phyloP scores from a whole-genome alignment of 2,888 invertebrate genomes.

The Cephonodes hylas region DNA sequence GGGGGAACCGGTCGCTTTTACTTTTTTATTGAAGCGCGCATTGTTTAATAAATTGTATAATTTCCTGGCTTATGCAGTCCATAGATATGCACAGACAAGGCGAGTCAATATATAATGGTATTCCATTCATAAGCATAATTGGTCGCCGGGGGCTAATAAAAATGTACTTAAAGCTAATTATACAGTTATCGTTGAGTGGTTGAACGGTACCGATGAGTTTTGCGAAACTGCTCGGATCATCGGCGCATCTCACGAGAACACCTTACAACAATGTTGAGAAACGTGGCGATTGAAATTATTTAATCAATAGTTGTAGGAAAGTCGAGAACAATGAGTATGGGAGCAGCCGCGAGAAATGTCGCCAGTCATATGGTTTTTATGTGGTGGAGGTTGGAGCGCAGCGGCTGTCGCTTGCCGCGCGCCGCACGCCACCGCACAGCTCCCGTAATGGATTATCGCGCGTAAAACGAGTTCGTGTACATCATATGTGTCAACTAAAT shows the following conservation, averaged over 20 bases:
- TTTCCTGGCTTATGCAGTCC: conserved; percentile 40
- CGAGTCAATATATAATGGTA: conserved; percentile 54
- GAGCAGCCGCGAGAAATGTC: conserved; percentile 61
- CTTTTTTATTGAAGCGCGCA: conserved; percentile 50
- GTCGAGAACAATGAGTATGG: conserved; percentile 70
- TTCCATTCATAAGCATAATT: conserved; percentile 57
- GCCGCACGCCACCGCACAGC: conserved; percentile 19
- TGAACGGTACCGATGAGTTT: conserved; percentile 20
- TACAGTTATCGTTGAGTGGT: conserved; percentile 45
- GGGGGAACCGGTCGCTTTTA: conserved; percentile 46
- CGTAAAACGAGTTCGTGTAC: not conserved
- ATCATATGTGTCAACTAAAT: not conserved
- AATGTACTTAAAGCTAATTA: conserved; percentile 56
- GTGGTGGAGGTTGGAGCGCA: not conserved
- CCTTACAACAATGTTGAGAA: conserved; percentile 72
- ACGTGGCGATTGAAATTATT: conserved; percentile 45
- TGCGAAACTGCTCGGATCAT: not conserved
- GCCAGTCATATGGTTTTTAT: conserved; percentile 53
- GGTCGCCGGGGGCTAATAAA: conserved; percentile 49
- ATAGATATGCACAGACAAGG: conserved; percentile 36
- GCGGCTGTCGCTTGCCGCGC: not conserved
- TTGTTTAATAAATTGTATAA: conserved; percentile 54
- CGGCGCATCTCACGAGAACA: conserved; percentile 50
- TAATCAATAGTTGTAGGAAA: conserved; percentile 67
- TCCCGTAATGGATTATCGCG: conserved; percentile 31